phyloP scores from a whole-genome alignment of 2,797 vertebrate genomes.

The Prionace glauca region DNA sequence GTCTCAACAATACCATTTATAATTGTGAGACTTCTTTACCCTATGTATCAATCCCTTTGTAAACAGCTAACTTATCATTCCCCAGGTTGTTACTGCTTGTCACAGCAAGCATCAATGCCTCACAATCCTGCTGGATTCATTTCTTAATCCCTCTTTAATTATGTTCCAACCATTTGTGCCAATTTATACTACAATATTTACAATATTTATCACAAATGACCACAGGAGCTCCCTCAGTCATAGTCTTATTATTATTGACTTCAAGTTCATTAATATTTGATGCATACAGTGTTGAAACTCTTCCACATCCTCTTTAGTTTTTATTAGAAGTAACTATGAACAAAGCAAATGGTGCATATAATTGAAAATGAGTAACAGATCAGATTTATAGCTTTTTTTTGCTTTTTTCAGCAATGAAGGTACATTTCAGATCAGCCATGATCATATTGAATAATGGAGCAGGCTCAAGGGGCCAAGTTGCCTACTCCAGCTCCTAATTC shows the following conservation, averaged over 20 bases:
- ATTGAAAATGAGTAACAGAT: neutral
- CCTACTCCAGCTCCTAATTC: too few relatives aligned
- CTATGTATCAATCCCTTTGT: neutral
- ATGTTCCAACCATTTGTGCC: slow-evolving; percentile 5
- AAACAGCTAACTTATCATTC: neutral
- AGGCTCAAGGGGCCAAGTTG: too few relatives aligned
- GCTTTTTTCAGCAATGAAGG: too few relatives aligned
- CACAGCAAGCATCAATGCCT: neutral
- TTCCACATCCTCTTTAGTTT: neutral
- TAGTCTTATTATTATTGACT: neutral
- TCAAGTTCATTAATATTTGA: neutral
- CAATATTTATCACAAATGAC: neutral
- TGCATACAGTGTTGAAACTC: neutral
- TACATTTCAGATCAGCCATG: too few relatives aligned
- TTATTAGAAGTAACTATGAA: neutral
- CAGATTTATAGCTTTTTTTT: neutral
- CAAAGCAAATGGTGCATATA: neutral
- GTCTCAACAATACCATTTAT: too few relatives aligned
- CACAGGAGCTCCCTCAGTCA: neutral
- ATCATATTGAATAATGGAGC: too few relatives aligned
- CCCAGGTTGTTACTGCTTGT: neutral
- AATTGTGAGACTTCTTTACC: too few relatives aligned
- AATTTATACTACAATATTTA: neutral
- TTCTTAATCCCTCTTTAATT: neutral
- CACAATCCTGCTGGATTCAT: neutral